These are phyloP conservation scores for Ranitomeya imitator DNA, from an alignment of 2,113 vertebrate genomes.

Conservation along the genomic window DNA sequence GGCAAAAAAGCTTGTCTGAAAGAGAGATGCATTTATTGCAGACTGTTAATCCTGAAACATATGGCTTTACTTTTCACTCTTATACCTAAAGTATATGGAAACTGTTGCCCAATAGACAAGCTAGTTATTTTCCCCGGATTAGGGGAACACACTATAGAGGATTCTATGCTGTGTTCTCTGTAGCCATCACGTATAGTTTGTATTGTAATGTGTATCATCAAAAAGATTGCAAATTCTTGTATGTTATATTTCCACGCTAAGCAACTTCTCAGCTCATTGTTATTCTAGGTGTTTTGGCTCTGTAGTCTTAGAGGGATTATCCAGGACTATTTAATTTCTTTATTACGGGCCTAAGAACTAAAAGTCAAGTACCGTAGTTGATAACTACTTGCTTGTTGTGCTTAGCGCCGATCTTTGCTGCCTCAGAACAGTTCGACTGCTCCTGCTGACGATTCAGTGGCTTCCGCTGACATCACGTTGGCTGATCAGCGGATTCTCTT, in stretches of 20 bases:
- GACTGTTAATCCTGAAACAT: constrained; percentile 58
- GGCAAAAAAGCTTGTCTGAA: constrained; percentile 54
- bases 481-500: too few species aligned
- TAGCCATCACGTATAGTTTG: neutral
- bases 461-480: too few species aligned
- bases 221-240: neutral
- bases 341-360: too few species aligned
- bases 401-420: too few species aligned
- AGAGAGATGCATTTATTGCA: constrained; percentile 57
- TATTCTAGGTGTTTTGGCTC: neutral
- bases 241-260: neutral
- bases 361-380: too few species aligned
- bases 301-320: neutral
- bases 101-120: constrained; percentile 50
- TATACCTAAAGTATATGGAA: constrained; percentile 45
- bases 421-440: too few species aligned
- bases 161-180: constrained; percentile 2
- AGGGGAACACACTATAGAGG: neutral
- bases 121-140: constrained; percentile 23
- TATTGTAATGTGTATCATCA: neutral
- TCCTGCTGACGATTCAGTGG: too few species aligned
- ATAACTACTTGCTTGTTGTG: too few species aligned
- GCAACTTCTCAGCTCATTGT: neutral
- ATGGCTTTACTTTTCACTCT: constrained; percentile 56
- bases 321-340: too few species aligned